These are phyloP conservation scores for Dasysyrphus albostriatus DNA, from an alignment of 2,888 invertebrate genomes.

Conservation along the genomic window DNA sequence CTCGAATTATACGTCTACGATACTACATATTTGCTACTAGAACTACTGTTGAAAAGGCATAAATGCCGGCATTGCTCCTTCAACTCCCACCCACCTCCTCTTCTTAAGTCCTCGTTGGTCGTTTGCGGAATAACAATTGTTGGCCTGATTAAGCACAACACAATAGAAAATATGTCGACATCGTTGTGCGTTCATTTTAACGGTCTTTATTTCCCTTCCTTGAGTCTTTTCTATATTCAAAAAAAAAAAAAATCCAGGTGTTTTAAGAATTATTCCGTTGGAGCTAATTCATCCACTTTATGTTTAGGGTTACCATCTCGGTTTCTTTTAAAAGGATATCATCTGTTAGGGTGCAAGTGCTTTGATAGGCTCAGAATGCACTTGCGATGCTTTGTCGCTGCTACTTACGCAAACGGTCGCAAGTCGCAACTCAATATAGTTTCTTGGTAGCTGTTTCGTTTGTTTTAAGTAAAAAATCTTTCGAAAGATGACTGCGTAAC, in stretches of 20 bases:
- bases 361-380: too few relatives aligned
- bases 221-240: background rate
- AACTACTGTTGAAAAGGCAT: conserved; percentile 39
- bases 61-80: conserved; percentile 53
- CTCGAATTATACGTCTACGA: conserved; percentile 43
- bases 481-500: too few relatives aligned
- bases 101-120: background rate
- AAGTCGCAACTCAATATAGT: too few relatives aligned
- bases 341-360: too few relatives aligned
- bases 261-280: background rate
- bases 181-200: conserved; percentile 41
- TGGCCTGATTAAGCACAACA: conserved; percentile 50
- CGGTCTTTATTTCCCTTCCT: conserved; percentile 1
- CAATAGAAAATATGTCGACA: conserved; percentile 18
- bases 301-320: background rate
- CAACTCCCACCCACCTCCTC: background rate
- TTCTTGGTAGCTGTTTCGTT: too few relatives aligned
- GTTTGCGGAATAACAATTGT: conserved; percentile 27
- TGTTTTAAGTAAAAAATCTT: too few relatives aligned
- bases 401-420: too few relatives aligned
- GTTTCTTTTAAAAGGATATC: background rate
- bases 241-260: background rate
- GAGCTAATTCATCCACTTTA: background rate
- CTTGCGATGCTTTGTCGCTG: too few relatives aligned
- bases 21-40: conserved; percentile 2